These are phyloP conservation scores for Pseudomyrmex gracilis DNA, from an alignment of 1,140 invertebrate species.

Conservation along the genomic window DNA sequence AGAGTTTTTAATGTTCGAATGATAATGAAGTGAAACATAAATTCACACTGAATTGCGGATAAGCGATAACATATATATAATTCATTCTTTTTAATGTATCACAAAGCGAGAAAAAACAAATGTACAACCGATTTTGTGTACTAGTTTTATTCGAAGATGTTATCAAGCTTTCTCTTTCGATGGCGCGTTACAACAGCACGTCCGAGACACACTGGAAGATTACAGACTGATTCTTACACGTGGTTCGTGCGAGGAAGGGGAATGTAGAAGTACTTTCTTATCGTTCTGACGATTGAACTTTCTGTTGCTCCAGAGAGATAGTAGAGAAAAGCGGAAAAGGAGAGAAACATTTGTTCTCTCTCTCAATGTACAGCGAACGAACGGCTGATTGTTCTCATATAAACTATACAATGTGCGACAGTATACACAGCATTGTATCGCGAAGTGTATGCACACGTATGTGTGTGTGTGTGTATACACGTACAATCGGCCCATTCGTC, in stretches of 20 bases:
- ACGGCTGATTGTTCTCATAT: constrained; percentile 8
- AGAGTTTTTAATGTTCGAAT: background rate
- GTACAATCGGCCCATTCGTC: constrained; percentile 34
- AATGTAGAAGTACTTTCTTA: constrained; percentile 18
- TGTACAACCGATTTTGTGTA: background rate
- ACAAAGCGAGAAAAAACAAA: background rate
- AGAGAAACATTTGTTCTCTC: constrained; percentile 24
- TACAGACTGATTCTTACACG: background rate
- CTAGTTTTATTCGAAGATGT: background rate
- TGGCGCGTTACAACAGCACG: background rate
- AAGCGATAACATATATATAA: background rate
- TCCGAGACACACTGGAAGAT: constrained; percentile 7
- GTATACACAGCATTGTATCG: background rate
- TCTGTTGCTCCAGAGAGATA: background rate
- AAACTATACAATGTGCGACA: background rate
- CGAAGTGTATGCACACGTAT: background rate
- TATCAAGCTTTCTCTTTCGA: background rate
- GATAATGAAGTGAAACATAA: background rate
- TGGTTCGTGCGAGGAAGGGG: background rate
- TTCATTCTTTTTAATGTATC: background rate
- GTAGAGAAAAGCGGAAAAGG: background rate
- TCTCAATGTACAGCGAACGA: background rate
- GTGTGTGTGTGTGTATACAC: background rate
- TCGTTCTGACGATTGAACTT: constrained; percentile 40
- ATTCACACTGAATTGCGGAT: background rate